Conservation (phyloP, 2,888 invertebrate species). For the Cataglyphis albicans region DNA sequence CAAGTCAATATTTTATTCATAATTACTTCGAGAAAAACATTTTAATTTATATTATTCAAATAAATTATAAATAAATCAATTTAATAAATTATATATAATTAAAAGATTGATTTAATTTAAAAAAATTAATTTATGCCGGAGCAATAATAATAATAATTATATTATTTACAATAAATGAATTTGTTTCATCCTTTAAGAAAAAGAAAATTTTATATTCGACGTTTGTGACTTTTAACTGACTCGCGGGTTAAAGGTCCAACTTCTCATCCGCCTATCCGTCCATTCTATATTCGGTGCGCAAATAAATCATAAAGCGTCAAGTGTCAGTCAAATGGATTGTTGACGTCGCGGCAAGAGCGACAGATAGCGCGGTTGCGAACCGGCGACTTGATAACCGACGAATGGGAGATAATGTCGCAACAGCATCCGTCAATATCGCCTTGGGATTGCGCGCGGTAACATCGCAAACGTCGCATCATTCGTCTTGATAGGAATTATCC, state of each 20-base stretch:
- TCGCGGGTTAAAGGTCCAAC: constrained; percentile 1
- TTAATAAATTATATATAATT: background rate
- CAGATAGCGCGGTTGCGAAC: constrained; percentile 39
- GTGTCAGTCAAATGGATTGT: constrained; percentile 19
- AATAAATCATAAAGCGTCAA: constrained; percentile 36
- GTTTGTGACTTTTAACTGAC: constrained; percentile 1
- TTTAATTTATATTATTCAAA: background rate
- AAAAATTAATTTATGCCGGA: background rate
- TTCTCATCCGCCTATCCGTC: constrained; percentile 16
- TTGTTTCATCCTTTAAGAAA: background rate
- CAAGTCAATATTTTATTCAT: constrained; percentile 22
- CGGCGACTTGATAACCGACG: constrained; percentile 39
- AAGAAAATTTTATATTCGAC: background rate
- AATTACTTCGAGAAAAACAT: background rate
- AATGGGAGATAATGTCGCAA: constrained; percentile 65
- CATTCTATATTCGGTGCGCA: background rate
- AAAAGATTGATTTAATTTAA: background rate
- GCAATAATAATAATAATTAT: background rate
- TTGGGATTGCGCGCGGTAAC: constrained; percentile 71
- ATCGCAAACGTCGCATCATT: constrained; percentile 62
- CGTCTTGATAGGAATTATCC: constrained; percentile 59
- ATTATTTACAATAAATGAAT: background rate
- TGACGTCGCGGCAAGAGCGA: constrained; percentile 31
- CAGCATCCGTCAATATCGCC: constrained; percentile 64
- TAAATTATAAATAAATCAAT: background rate